A percentile compares a stretch with the other conserved stretches of the same genome.
phyloP scores from a whole-genome alignment of 2,888 invertebrate genomes.

The Rhaphigaster nebulosa region DNA sequence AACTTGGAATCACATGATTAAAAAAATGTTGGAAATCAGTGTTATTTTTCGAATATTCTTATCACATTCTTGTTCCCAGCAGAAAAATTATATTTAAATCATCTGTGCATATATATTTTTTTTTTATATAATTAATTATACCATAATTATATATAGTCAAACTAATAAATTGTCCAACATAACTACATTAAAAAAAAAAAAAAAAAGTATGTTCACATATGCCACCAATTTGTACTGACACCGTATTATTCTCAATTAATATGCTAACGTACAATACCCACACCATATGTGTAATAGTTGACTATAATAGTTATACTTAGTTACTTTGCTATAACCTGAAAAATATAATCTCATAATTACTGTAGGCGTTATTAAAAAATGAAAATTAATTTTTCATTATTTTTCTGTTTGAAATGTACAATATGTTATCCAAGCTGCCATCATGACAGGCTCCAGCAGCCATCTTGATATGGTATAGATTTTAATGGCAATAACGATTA shows the following conservation, averaged over 20 bases:
- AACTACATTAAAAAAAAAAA: too few species aligned
- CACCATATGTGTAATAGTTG: neutral
- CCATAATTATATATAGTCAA: too few species aligned
- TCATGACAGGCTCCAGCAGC: neutral
- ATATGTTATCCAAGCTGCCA: constrained; percentile 2
- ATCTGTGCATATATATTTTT: neutral
- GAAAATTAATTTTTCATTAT: neutral
- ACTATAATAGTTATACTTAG: neutral
- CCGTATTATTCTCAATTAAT: too few species aligned
- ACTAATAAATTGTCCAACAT: too few species aligned
- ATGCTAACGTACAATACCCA: too few species aligned
- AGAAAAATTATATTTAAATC: neutral
- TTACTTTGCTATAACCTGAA: neutral
- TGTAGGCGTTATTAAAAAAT: neutral
- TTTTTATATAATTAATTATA: too few species aligned
- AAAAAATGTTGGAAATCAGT: too few species aligned
- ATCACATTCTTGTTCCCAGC: neutral
- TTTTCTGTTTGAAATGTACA: neutral
- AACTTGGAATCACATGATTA: neutral
- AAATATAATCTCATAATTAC: neutral
- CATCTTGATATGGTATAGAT: constrained; percentile 12
- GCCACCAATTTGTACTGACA: too few species aligned
- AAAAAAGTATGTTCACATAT: too few species aligned
- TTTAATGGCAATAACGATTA: constrained; percentile 5
- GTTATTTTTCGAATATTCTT: too few species aligned